Conservation (phyloP, 2,888 invertebrate genomes). For the Acanthosepion pharaonis region DNA sequence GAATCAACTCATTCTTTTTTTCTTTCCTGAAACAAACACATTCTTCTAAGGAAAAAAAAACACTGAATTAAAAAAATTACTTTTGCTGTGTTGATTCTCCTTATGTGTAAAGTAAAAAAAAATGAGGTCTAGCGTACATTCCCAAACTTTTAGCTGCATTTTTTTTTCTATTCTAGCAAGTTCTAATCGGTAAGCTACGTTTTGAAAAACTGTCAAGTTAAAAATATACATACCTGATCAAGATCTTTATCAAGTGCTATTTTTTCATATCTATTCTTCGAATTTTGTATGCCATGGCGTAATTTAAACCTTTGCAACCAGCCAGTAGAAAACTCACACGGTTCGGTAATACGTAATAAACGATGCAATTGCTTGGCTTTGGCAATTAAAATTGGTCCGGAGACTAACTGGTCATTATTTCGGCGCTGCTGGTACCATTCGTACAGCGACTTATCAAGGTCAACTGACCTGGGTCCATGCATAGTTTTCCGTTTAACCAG, state of each 20-base stretch:
- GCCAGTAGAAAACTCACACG: constrained; percentile 38
- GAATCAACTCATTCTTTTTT: neutral
- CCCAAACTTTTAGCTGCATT: neutral
- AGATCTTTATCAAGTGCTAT: neutral
- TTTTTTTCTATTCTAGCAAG: neutral
- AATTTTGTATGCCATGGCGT: constrained; percentile 38
- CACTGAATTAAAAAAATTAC: too few relatives aligned
- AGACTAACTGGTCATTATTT: neutral
- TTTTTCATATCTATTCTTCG: neutral
- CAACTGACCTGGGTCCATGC: constrained; percentile 6
- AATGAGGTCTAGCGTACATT: neutral
- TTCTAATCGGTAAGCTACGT: neutral
- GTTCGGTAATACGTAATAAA: neutral
- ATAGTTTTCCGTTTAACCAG: neutral
- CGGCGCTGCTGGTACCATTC: constrained; percentile 39
- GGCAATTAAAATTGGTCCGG: constrained; percentile 38
- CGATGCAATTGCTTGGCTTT: constrained; percentile 35
- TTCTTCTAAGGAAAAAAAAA: too few relatives aligned
- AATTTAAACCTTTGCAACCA: constrained; percentile 40
- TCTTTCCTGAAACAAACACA: too few relatives aligned
- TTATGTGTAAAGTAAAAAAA: neutral
- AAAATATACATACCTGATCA: neutral
- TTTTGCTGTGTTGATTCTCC: neutral
- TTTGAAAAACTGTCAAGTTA: neutral
- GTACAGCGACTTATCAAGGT: constrained; percentile 35